Evolutionary conservation across 2,113 vertebrate genomes (phyloP).

Genomic region (Cebus imitator): DNA sequence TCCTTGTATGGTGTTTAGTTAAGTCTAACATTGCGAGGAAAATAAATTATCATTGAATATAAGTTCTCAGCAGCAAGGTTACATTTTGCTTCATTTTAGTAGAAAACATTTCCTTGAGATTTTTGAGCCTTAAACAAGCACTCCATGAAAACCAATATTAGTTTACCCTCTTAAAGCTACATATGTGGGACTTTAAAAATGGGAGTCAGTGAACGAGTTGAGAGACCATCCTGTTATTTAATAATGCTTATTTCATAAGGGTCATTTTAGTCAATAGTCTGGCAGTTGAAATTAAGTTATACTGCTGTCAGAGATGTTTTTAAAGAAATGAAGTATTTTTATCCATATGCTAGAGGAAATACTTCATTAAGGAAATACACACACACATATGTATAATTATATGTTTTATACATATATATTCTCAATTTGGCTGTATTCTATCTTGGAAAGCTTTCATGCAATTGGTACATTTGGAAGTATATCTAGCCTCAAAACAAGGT

Average conservation of each 20-base stretch:
- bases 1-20: not conserved
- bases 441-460: not conserved
- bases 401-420: too few relatives aligned
- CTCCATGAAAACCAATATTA: slow-evolving; percentile 25
- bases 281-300: not conserved
- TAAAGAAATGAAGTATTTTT: not conserved
- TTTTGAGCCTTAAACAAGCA: not conserved
- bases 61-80: not conserved
- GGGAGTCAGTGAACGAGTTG: not conserved
- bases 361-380: not conserved
- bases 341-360: not conserved
- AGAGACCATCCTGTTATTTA: not conserved
- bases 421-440: not conserved
- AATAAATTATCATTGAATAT: not conserved
- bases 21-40: not conserved
- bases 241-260: not conserved
- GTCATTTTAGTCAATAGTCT: not conserved
- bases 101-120: not conserved
- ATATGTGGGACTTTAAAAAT: not conserved
- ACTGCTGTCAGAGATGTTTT: not conserved
- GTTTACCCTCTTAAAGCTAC: not conserved
- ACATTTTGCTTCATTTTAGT: not conserved
- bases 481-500: slow-evolving; percentile 37
- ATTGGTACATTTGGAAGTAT: not conserved
- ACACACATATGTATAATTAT: too few relatives aligned